Evolutionary conservation across 2,113 vertebrate genomes (phyloP).

Genomic region (Peromyscus maniculatus): DNA sequence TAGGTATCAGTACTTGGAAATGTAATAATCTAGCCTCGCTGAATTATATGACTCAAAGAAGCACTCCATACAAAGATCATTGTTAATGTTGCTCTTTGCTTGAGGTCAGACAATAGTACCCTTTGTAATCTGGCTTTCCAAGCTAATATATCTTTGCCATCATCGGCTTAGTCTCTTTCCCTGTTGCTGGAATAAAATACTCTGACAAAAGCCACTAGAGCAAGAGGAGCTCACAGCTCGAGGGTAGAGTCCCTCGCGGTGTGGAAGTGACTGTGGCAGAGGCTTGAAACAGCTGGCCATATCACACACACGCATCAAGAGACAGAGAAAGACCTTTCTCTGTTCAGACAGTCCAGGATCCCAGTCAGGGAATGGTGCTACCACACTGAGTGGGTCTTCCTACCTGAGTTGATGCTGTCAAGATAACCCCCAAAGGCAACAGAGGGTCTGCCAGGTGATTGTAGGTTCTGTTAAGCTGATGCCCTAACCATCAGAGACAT

Average conservation of each 20-base stretch:
- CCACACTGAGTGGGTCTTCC: not conserved
- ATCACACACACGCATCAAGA: no score
- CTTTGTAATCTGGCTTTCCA: conserved; percentile 40
- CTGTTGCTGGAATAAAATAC: not conserved
- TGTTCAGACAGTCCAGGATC: no score
- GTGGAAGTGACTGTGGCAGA: not conserved
- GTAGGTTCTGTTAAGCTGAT: not conserved
- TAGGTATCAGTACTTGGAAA: not conserved
- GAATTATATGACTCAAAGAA: not conserved
- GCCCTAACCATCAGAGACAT: no score
- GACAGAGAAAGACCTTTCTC: not conserved
- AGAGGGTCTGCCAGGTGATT: not conserved
- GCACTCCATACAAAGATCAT: not conserved
- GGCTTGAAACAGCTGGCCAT: not conserved
- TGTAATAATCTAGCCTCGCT: not conserved
- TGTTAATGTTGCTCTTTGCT: not conserved
- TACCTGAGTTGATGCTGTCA: not conserved
- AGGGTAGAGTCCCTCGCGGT: no score
- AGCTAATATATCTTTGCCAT: not conserved
- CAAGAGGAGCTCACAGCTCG: no score
- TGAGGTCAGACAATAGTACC: not conserved
- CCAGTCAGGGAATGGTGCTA: not conserved
- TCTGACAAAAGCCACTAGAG: not conserved
- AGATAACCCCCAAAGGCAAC: not conserved
- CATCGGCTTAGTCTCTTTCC: not conserved